Conservation (phyloP, 2,113 vertebrate genomes). For the Pimephales promelas region DNA sequence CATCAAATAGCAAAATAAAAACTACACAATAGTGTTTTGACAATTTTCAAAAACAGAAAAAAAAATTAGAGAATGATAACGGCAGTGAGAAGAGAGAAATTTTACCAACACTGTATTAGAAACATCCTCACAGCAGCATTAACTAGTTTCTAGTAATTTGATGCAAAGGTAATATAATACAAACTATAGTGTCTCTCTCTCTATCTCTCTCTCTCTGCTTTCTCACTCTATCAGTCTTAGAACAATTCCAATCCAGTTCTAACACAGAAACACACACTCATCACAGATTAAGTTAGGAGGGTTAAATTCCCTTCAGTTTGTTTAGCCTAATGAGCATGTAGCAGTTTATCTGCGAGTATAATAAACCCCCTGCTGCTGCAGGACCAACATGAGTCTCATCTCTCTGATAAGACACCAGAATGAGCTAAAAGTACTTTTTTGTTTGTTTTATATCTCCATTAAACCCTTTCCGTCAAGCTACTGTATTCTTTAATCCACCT, state of each 20-base stretch:
- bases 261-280: slow-evolving; percentile 36
- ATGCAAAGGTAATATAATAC: no score
- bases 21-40: no score
- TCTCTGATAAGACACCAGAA: slow-evolving; percentile 33
- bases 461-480: background rate
- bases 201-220: background rate
- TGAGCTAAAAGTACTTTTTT: slow-evolving; percentile 15
- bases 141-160: no score
- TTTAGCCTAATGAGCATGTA: slow-evolving; percentile 37
- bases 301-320: slow-evolving; percentile 24
- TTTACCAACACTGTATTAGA: no score
- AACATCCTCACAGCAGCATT: no score
- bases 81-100: no score
- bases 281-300: slow-evolving; percentile 35
- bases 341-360: slow-evolving; percentile 14
- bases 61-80: no score
- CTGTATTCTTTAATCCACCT: background rate
- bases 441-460: background rate
- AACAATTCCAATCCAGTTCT: slow-evolving; percentile 27
- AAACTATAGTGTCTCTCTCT: no score
- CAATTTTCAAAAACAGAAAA: no score
- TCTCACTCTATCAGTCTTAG: background rate
- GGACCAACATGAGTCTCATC: slow-evolving; percentile 17
- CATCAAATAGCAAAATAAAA: no score
- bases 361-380: slow-evolving; percentile 35